A percentile compares a stretch with the other conserved stretches of the same genome.
Evolutionary conservation across 2,113 vertebrate species (phyloP).

Genomic region (Bos taurus): ARS-UCD2.0 NC_037337.1:22385001-22385500

Average conservation of each 20-base stretch:
- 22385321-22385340: background rate
- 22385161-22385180: background rate
- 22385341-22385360: background rate
- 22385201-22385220: constrained; percentile 32
- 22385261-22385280: background rate
- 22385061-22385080: background rate
- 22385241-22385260: background rate
- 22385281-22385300: background rate
- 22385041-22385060: constrained; percentile 50
- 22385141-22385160: constrained; percentile 39
- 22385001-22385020: background rate
- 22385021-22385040: background rate
- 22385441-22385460: background rate
- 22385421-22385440: background rate
- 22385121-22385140: constrained; percentile 11
- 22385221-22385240: background rate
- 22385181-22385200: background rate
- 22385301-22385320: background rate
- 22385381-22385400: background rate
- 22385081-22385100: constrained; percentile 22
- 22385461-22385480: background rate
- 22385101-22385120: constrained; percentile 46
- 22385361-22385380: background rate
- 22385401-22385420: background rate
- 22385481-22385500: background rate